These are phyloP conservation scores for Stigmatopora nigra DNA, from an alignment of 2,113 vertebrate species.

Conservation along the genomic window DNA sequence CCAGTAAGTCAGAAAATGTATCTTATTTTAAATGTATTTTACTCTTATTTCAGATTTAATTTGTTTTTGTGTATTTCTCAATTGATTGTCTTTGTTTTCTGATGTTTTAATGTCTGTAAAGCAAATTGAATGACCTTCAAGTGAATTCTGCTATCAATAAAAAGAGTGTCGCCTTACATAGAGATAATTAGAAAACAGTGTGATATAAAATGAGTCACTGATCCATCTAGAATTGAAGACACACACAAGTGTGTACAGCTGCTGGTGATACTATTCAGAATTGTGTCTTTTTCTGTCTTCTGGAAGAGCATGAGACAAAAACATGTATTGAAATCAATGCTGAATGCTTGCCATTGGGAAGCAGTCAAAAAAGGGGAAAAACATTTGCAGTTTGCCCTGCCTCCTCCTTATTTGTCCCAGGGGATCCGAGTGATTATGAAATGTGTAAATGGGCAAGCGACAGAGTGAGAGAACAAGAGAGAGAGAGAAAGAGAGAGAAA, in stretches of 20 bases:
- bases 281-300: slow-evolving; percentile 1
- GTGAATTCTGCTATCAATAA: too few relatives aligned
- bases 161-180: background rate
- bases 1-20: too few relatives aligned
- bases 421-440: slow-evolving; percentile 59
- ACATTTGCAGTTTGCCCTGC: slow-evolving; percentile 53
- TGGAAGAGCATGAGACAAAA: background rate
- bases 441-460: slow-evolving; percentile 50
- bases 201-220: background rate
- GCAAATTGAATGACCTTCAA: too few relatives aligned
- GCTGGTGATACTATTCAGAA: background rate
- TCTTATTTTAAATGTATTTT: too few relatives aligned
- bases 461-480: slow-evolving; percentile 44
- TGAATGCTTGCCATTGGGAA: background rate
- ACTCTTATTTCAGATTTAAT: too few relatives aligned
- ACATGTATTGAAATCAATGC: too few relatives aligned
- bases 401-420: slow-evolving; percentile 46
- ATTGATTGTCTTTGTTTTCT: too few relatives aligned
- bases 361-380: slow-evolving; percentile 47
- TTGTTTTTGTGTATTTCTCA: too few relatives aligned
- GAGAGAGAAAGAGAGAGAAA: slow-evolving; percentile 12
- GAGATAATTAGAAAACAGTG: background rate
- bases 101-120: too few relatives aligned
- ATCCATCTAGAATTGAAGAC: background rate
- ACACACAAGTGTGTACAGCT: background rate